A percentile compares a stretch with the other conserved stretches of the same genome.
Conservation (phyloP, 2,797 vertebrate species). For the Psittacula derbiana region DNA sequence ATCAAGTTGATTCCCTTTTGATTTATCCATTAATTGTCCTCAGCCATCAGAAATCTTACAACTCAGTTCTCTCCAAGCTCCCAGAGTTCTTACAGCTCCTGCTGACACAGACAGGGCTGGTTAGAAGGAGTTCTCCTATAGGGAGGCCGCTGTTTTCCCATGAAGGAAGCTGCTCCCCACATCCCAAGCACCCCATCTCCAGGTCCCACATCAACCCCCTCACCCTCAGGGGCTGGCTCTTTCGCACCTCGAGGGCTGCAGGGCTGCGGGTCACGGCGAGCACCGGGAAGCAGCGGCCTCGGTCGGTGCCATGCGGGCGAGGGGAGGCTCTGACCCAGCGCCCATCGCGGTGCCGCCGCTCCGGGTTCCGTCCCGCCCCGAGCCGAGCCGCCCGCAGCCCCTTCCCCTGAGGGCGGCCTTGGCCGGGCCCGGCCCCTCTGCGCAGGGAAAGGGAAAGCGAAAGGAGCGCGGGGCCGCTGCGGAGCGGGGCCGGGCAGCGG, state of each 20-base stretch:
- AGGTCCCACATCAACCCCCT: background rate
- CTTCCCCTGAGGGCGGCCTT: background rate
- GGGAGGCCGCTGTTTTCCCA: fast-evolving
- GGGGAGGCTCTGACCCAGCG: background rate
- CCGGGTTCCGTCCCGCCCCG: too few relatives aligned
- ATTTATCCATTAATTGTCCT: background rate
- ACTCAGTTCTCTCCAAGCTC: background rate
- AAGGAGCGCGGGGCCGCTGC: background rate
- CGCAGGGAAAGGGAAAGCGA: constrained; percentile 24
- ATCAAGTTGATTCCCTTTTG: background rate
- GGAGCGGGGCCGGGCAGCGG: background rate
- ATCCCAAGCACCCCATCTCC: fast-evolving
- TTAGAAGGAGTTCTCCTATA: background rate
- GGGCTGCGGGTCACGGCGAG: background rate
- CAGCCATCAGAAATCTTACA: background rate
- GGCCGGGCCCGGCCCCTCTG: background rate
- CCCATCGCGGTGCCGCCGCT: too few relatives aligned
- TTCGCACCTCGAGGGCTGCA: fast-evolving
- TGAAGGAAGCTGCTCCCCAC: fast-evolving
- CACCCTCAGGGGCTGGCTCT: too few relatives aligned
- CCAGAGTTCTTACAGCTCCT: fast-evolving
- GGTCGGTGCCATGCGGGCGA: fast-evolving
- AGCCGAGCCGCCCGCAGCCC: background rate
- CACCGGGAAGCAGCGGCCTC: fast-evolving
- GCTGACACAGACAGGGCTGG: background rate